These are phyloP conservation scores for Contarinia nasturtii DNA, from an alignment of 1,140 invertebrate genomes.

Conservation along the genomic window DNA sequence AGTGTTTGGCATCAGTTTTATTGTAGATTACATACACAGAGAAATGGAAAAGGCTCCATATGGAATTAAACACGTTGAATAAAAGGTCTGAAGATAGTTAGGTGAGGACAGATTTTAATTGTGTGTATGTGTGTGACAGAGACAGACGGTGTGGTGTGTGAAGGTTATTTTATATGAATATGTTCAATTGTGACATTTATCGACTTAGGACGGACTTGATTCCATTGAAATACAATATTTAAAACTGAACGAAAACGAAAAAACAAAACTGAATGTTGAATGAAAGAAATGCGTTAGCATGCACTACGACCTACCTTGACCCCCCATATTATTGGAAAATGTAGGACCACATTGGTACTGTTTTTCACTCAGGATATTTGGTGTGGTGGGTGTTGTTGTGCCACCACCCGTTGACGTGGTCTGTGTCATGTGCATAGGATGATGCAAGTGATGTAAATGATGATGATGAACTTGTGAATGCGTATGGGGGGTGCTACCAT, in stretches of 20 bases:
- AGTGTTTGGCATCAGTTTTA: too few relatives aligned
- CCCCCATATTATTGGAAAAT: conserved; percentile 4
- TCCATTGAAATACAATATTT: too few relatives aligned
- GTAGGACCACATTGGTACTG: conserved; percentile 1
- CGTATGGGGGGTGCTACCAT: conserved; percentile 1
- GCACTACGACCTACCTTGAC: conserved; percentile 26
- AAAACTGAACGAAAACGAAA: too few relatives aligned
- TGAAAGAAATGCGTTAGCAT: conserved; percentile 12
- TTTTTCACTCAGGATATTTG: not conserved
- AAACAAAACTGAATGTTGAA: too few relatives aligned
- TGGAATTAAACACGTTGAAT: too few relatives aligned
- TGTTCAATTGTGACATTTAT: too few relatives aligned
- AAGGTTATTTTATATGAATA: too few relatives aligned
- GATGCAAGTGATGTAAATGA: conserved; percentile 9
- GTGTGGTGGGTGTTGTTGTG: conserved; percentile 1
- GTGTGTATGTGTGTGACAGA: too few relatives aligned
- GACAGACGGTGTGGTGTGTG: too few relatives aligned
- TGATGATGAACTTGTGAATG: not conserved
- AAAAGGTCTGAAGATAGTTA: too few relatives aligned
- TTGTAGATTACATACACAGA: not conserved
- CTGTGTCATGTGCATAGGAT: conserved; percentile 9
- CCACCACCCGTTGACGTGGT: conserved; percentile 14
- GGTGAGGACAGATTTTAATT: too few relatives aligned
- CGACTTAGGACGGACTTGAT: not conserved
- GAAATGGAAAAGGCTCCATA: too few relatives aligned